These are phyloP conservation scores for Anoplopoma fimbria DNA, from an alignment of 2,113 vertebrate genomes.

Conservation along the genomic window DNA sequence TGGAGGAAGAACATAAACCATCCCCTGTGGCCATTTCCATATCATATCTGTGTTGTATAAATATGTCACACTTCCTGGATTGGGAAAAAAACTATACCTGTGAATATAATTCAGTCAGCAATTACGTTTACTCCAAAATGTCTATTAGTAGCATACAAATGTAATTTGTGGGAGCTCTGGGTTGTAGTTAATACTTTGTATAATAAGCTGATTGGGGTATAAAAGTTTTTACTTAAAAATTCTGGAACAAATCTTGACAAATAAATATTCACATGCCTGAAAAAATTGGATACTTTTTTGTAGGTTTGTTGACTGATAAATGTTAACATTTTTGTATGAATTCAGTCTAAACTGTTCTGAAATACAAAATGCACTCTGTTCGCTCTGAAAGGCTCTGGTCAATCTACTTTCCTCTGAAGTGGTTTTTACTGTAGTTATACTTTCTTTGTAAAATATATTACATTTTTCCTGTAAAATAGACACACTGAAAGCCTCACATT, in stretches of 20 bases:
- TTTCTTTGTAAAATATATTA: background rate
- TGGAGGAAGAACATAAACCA: background rate
- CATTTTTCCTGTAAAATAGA: background rate
- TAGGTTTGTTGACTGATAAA: background rate
- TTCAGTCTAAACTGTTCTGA: too few relatives aligned
- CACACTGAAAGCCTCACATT: constrained; percentile 4
- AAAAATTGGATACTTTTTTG: background rate
- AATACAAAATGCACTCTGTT: too few relatives aligned
- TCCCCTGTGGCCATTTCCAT: background rate
- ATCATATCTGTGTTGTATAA: background rate
- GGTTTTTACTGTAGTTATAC: background rate
- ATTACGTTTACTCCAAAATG: too few relatives aligned
- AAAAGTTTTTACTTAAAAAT: background rate
- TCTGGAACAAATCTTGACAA: background rate
- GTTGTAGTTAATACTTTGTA: background rate
- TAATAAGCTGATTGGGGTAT: background rate
- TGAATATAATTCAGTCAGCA: too few relatives aligned
- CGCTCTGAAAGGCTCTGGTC: too few relatives aligned
- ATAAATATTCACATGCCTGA: background rate
- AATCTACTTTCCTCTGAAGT: too few relatives aligned
- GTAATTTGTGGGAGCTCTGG: background rate
- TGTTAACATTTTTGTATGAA: background rate
- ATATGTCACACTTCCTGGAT: background rate
- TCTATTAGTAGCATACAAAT: background rate
- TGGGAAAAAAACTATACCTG: background rate